Base-by-base conservation (phyloP, 2,888 invertebrate species). In the Cyclophora punctaria region DNA sequence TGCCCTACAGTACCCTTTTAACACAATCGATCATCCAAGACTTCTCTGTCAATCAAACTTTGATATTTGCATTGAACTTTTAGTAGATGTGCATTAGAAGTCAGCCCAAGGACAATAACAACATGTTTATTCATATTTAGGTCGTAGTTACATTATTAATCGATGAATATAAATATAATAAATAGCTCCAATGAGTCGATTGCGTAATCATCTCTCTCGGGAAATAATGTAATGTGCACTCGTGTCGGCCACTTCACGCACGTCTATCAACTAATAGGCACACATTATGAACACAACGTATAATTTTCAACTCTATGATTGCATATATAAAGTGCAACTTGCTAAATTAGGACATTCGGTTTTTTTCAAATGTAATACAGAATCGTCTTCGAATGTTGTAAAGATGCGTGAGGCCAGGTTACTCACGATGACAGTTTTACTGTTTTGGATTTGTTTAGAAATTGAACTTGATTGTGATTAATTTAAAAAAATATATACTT, bases 361-460 rank as follows among this genome's bases (percentile, higher is more conserved):
- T 79, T 78, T 78, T 76, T 78, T 73, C 47, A 48, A 51, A 50
- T 46, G 48, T 34, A 67, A 58, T 64, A 64, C 63, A 69, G 71
- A 79, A 81, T 80, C 73, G 75, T 71, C 69, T 73, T 63, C 65
- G 71, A 78, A 78, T 78, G 79, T 80, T 68, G 75, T 70, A 64
- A 74, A 75, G 75, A 78, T 73, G 73, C 76, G 75, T 75, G 78
- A 74, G 77, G 79, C 80, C 82, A 78, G 78, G 76, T 64, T 58
- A 64, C 62, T 64, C 2, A 37, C 5, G 37, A 37, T 37, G 37
- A 37, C 37, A 37, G 37, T 37, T 37, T 37, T 20, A 20, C 20
- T 1, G 20, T 20, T 20, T 20, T 1, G 20, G 20, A 20, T 20
- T 20, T 20, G 20, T 20, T 20, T 20, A 20, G 20, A 20, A 20